A percentile compares a stretch with the other conserved stretches of the same genome.
phyloP scores from a whole-genome alignment of 2,797 vertebrate species.

The Agapornis canus region DNA sequence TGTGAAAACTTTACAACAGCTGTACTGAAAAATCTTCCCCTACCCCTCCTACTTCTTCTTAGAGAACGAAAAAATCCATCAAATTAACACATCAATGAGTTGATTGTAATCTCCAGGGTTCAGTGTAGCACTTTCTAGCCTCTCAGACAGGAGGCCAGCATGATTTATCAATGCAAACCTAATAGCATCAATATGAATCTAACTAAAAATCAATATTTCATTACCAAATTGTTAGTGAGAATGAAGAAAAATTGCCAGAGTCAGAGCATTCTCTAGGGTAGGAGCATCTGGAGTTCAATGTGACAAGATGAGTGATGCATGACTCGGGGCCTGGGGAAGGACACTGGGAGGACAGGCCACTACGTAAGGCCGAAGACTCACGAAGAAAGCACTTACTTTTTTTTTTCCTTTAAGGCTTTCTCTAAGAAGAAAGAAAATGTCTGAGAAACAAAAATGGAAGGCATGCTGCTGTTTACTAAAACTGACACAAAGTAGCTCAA shows the following conservation, averaged over 20 bases:
- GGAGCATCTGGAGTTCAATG: slow-evolving; percentile 99
- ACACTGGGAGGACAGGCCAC: slow-evolving; percentile 95
- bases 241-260: slow-evolving; percentile 98
- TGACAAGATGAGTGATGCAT: slow-evolving; percentile 98
- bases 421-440: slow-evolving; percentile 56
- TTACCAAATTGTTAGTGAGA: slow-evolving; percentile 99
- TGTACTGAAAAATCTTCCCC: slow-evolving; percentile 77
- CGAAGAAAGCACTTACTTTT: slow-evolving; percentile 68
- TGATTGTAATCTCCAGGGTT: slow-evolving; percentile 95
- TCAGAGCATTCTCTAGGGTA: slow-evolving; percentile 93
- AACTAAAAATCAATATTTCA: slow-evolving; percentile 99
- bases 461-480: slow-evolving; percentile 3
- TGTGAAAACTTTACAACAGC: slow-evolving; percentile 80
- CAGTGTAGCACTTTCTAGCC: slow-evolving; percentile 85
- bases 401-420: slow-evolving; percentile 42
- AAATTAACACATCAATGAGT: slow-evolving; percentile 99
- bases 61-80: slow-evolving; percentile 94
- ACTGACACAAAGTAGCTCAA: slow-evolving; percentile 64
- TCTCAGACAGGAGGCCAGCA: slow-evolving; percentile 86
- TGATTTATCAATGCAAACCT: slow-evolving; percentile 99
- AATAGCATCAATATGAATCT: slow-evolving; percentile 99
- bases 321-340: slow-evolving; percentile 93
- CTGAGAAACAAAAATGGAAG: slow-evolving; percentile 30
- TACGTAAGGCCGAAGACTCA: slow-evolving; percentile 81
- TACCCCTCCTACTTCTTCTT: slow-evolving; percentile 86